Percentiles rank a stretch among this genome's conserved stretches.
phyloP scores from a whole-genome alignment of 1,140 invertebrate genomes.

The Aphis craccivora region DNA sequence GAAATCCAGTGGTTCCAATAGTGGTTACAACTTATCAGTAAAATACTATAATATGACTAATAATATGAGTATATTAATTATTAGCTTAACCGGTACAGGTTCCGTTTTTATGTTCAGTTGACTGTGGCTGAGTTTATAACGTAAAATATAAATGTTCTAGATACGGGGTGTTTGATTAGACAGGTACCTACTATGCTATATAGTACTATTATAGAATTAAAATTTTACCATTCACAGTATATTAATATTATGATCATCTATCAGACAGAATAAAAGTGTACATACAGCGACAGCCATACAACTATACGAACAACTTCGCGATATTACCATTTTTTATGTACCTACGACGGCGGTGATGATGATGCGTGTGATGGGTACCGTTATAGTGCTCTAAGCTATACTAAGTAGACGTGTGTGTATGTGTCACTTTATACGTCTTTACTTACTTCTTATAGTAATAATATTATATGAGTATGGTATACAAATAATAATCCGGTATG shows the following conservation, averaged over 20 bases:
- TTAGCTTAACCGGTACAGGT: neutral
- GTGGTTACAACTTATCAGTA: neutral
- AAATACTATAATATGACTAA: neutral
- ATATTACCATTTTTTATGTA: neutral
- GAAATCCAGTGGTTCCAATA: neutral
- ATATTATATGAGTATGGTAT: neutral
- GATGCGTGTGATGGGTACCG: neutral
- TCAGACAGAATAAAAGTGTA: too few species aligned
- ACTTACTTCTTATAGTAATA: neutral
- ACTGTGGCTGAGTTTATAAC: neutral
- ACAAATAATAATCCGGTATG: neutral
- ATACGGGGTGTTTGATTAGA: neutral
- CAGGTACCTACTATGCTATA: too few species aligned
- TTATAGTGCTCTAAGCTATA: conserved; percentile 10
- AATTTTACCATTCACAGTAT: too few species aligned
- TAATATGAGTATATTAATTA: neutral
- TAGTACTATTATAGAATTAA: too few species aligned
- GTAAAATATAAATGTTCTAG: neutral
- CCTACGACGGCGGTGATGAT: neutral
- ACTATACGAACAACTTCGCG: too few species aligned
- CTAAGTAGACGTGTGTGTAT: neutral
- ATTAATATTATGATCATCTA: too few species aligned
- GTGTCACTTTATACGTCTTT: neutral
- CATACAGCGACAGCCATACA: too few species aligned
- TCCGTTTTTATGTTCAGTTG: neutral